These are phyloP conservation scores for Thecophora atra DNA, from an alignment of 2,888 invertebrate genomes.

Conservation along the genomic window DNA sequence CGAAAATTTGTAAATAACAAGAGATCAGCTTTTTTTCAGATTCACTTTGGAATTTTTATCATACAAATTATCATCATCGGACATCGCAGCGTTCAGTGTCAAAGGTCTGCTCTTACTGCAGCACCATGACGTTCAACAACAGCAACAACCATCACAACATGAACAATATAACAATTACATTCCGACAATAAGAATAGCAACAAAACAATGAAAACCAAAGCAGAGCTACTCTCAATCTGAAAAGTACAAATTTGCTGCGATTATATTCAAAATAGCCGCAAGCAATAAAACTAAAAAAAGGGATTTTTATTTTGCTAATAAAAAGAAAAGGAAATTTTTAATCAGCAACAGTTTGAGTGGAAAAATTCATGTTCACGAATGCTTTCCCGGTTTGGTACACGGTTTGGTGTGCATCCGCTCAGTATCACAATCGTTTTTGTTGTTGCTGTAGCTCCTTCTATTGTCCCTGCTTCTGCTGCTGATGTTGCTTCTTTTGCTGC, in stretches of 20 bases:
- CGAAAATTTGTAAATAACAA: not conserved
- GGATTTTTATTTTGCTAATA: too few species aligned
- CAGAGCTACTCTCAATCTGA: conserved; percentile 6
- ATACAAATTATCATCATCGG: conserved; percentile 2
- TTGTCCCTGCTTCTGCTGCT: conserved; percentile 15
- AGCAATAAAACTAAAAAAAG: conserved; percentile 10
- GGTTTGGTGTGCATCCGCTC: not conserved
- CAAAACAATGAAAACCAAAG: too few species aligned
- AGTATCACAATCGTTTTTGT: conserved; percentile 28
- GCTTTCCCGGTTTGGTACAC: conserved; percentile 22
- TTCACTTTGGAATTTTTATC: conserved; percentile 18
- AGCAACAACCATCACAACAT: conserved; percentile 6
- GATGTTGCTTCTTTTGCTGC: conserved; percentile 4
- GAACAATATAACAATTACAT: conserved; percentile 10
- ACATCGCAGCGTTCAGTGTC: conserved; percentile 23
- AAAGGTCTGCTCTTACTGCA: conserved; percentile 19
- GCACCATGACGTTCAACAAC: conserved; percentile 14
- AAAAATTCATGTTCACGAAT: conserved; percentile 46
- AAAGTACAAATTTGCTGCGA: conserved; percentile 40
- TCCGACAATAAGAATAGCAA: conserved; percentile 11
- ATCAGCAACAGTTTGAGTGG: conserved; percentile 45
- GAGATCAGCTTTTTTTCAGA: not conserved
- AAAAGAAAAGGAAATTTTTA: conserved; percentile 36
- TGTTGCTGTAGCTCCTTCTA: conserved; percentile 13
- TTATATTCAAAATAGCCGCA: conserved; percentile 40